Base-by-base conservation (phyloP, 1,140 invertebrate genomes). In the Megalonaias nervosa region DNA sequence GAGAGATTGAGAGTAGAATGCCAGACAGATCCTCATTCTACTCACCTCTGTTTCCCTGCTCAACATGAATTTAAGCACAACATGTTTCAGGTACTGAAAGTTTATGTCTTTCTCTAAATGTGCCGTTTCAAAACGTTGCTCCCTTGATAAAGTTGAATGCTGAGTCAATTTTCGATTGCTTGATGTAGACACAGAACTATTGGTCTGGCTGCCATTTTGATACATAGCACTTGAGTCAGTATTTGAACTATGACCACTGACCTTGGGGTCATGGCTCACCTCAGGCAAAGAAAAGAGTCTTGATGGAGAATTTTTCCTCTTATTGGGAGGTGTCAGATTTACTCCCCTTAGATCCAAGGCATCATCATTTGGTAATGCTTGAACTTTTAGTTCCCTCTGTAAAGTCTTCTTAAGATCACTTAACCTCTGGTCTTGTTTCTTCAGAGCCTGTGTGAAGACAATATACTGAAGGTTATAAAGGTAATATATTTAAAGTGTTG, bases 371-470 rank as follows among this genome's bases (percentile, higher is more conserved):
- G 86, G 87, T 16, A 87, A 65, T 17, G 88, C 79, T 68, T 89
- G 87, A 21, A 93, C 92, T 84, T 94, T 94, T 56, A 98, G 89
- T 89, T 98, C 96, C 77, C 94, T 93, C 87, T 97, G 96, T 61
- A 98, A 91, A 0, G 96, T 97, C 89, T 97, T 97, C 87, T 97
- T 97, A 92, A 98, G 94, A 88, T 98, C 96, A 9, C 93, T 93
- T 86, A 97, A 90, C 75, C 95, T 93, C 89, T 97, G 95, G 86
- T 97, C 95, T 77, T 97, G 93, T 60, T 95, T 94, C 92, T 97
- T 96, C 81, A 97, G 95, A 90, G 94, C 95, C 96, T 97, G 88
- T 66, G 93, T 48, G 38, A 48, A 48, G 38, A 48, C 11, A 48
- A 48, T 48, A 48, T 48, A 48, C 11, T 48, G 38, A 48, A 48